A percentile compares a stretch with the other conserved stretches of the same genome.
These are phyloP conservation scores for Aplidium turbinatum DNA, from an alignment of 23 tunicate species.

Conservation along the genomic window DNA sequence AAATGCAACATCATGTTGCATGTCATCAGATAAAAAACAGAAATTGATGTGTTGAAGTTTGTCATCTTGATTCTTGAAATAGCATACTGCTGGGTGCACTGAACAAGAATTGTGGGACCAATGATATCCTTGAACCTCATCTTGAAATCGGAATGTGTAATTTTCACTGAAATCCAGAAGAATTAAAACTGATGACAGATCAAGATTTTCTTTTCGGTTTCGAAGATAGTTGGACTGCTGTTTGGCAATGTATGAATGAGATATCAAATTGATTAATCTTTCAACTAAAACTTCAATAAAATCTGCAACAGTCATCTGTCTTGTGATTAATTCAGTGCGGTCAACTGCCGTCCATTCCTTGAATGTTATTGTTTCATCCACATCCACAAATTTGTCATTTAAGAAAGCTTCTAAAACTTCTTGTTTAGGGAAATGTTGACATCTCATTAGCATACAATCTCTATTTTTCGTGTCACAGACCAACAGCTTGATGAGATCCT, in stretches of 20 bases:
- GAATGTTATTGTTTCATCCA: conserved; percentile 9
- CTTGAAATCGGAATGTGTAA: conserved; percentile 25
- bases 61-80: conserved; percentile 5
- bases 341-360: conserved; percentile 26
- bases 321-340: conserved; percentile 4
- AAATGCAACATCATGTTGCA: conserved; percentile 20
- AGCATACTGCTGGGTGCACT: conserved; percentile 23
- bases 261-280: conserved; percentile 8
- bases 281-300: conserved; percentile 9
- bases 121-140: conserved; percentile 24
- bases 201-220: conserved; percentile 9
- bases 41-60: conserved; percentile 12
- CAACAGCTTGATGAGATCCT: neutral
- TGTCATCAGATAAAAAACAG: conserved; percentile 21
- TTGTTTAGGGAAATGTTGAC: neutral
- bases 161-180: conserved; percentile 15
- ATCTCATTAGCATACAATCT: neutral
- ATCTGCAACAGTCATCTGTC: conserved; percentile 6
- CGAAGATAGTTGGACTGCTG: conserved; percentile 2
- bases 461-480: neutral
- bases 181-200: conserved; percentile 24
- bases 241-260: conserved; percentile 25
- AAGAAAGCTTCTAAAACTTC: neutral
- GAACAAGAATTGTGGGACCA: conserved; percentile 22
- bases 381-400: neutral